These are phyloP conservation scores for Heteropelma amictum DNA, from an alignment of 2,888 invertebrate genomes.

Conservation along the genomic window DNA sequence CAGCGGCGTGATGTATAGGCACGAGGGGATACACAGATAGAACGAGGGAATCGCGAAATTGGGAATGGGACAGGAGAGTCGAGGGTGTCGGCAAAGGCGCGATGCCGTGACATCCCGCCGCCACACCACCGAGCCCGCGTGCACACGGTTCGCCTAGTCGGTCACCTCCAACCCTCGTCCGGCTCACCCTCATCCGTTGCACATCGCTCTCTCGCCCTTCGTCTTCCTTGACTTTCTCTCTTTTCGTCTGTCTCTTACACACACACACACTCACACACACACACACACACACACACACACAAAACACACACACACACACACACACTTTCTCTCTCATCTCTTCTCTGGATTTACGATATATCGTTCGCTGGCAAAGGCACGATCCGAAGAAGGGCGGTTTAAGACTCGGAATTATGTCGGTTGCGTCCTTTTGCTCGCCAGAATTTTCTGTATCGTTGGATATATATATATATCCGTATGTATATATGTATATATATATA, in stretches of 20 bases:
- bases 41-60: slow-evolving; percentile 17
- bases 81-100: slow-evolving; percentile 69
- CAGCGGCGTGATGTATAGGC: slow-evolving; percentile 1
- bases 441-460: neutral
- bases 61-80: slow-evolving; percentile 45
- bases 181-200: slow-evolving; percentile 48
- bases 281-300: too few species aligned
- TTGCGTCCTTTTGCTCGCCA: slow-evolving; percentile 2
- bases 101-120: slow-evolving; percentile 72
- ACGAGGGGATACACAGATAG: neutral
- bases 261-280: too few species aligned
- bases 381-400: neutral
- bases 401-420: neutral
- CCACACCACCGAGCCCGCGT: slow-evolving; percentile 53
- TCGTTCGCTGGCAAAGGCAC: neutral
- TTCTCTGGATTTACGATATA: neutral
- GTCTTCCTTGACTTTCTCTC: slow-evolving; percentile 3
- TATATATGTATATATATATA: neutral
- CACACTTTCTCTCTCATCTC: slow-evolving; percentile 14
- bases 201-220: slow-evolving; percentile 41
- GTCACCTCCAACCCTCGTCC: slow-evolving; percentile 35
- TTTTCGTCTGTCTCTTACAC: slow-evolving; percentile 29
- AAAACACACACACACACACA: too few species aligned
- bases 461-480: neutral
- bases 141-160: slow-evolving; percentile 53